Conservation (phyloP, 2,797 vertebrate genomes). For the Pyrocephalus nanus region DNA sequence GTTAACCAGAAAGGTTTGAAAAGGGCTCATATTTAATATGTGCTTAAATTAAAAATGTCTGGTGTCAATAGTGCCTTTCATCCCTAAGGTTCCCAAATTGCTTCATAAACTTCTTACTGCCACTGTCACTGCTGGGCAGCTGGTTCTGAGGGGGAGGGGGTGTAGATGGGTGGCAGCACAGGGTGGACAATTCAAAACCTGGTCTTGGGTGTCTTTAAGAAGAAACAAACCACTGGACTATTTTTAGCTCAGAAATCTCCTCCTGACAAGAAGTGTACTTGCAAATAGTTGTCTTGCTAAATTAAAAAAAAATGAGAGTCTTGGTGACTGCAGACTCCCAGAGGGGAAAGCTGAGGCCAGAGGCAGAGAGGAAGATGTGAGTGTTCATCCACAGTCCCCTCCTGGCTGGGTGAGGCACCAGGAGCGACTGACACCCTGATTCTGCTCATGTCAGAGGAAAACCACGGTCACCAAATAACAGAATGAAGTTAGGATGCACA, state of each 20-base stretch:
- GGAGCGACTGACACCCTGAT: background rate
- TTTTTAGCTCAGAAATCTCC: background rate
- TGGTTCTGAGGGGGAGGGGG: background rate
- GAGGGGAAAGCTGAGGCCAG: background rate
- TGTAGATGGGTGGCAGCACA: background rate
- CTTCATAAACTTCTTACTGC: background rate
- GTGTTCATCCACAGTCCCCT: background rate
- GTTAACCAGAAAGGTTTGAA: constrained; percentile 43
- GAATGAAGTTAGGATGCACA: background rate
- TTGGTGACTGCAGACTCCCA: background rate
- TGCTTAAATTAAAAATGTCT: constrained; percentile 28
- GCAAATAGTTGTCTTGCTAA: background rate
- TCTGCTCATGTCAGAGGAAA: background rate
- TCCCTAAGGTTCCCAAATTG: background rate
- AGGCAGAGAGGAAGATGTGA: background rate
- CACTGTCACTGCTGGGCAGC: background rate
- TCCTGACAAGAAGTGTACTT: background rate
- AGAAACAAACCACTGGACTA: background rate
- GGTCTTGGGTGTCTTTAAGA: background rate
- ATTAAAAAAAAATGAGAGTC: background rate
- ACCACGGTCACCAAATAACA: background rate
- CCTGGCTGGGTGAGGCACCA: background rate
- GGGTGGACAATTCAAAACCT: background rate
- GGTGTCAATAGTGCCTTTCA: constrained; percentile 44
- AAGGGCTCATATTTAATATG: constrained; percentile 34